Percentiles rank a stretch among this genome's conserved stretches.
Evolutionary conservation across 1,140 invertebrate species (phyloP).

Genomic region (Bombus waltoni): DNA sequence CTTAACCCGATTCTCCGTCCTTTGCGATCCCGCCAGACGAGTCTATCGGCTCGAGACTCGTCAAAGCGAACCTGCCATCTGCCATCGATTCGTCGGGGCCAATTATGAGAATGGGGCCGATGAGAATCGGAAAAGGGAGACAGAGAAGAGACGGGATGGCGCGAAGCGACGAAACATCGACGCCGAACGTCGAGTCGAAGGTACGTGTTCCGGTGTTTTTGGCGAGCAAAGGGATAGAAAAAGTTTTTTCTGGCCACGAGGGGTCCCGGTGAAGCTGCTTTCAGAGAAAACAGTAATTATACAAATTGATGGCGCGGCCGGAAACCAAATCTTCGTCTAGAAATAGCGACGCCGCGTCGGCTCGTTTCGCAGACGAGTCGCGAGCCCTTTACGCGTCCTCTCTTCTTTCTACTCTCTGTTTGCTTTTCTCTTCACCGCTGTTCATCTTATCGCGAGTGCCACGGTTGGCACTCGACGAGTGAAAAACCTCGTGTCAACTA

Average conservation of each 20-base stretch:
- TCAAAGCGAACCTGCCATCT: neutral
- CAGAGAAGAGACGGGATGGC: neutral
- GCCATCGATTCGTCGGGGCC: neutral
- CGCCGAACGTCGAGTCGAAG: neutral
- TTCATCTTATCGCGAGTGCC: conserved; percentile 14
- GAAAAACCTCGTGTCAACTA: conserved; percentile 11
- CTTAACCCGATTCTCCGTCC: neutral
- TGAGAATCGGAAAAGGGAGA: neutral
- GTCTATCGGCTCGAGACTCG: neutral
- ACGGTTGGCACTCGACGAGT: conserved; percentile 5
- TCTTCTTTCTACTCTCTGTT: neutral
- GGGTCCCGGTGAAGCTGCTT: conserved; percentile 54
- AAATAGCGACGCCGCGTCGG: conserved; percentile 65
- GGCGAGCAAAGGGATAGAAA: neutral
- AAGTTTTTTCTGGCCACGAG: conserved; percentile 21
- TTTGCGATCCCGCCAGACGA: neutral
- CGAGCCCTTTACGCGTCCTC: conserved; percentile 50
- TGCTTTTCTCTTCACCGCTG: neutral
- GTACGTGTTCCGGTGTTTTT: neutral
- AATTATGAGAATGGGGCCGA: conserved; percentile 18
- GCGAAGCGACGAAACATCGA: neutral
- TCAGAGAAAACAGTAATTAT: conserved; percentile 71
- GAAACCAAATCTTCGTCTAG: conserved; percentile 71
- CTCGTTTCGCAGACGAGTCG: conserved; percentile 44
- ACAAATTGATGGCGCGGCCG: conserved; percentile 61